Evolutionary conservation across 2,797 vertebrate genomes (phyloP), one percentile per base, ranked within the genome.

Genomic region (Melopsittacus undulatus): DNA sequence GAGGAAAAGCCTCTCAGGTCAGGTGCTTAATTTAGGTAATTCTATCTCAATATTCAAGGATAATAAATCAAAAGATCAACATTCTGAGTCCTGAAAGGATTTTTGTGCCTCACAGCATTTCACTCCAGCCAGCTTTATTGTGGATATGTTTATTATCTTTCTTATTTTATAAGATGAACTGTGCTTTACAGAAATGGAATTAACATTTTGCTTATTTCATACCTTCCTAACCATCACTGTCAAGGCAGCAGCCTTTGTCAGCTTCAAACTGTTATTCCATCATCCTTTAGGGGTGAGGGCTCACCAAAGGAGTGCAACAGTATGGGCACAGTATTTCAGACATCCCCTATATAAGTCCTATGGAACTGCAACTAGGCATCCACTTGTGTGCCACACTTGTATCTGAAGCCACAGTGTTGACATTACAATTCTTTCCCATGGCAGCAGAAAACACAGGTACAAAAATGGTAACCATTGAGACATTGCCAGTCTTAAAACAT

Each of bases 1-100:
- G 83, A 84, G 49, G 40, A 67, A 83, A 83, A 74, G 63, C 70
- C 88, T 95, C 94, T 67, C 77, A 82, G 77, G 70, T 90, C 77
- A 88, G 43, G 32, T 87, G 36, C 68, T 87, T 95, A 75, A 90
- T 85, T 89, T 92, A 93, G 82, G 36, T 88, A 64, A 88, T 88
- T 92, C 52, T 68, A 26, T 64, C 64, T 93, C 68, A 83, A 80
- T 92, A 80, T 83, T 92, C 77, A 70, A 73, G 29, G 46, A 26
- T 90, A 91, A 90, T 76, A 88, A 90, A 59, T 7, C 14, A 43
- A 48, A 75, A 67, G 7, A 87, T 84, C 70, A 93, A 42, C 29
- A 56, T 89, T 82, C 63, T 30, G 52, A 92, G 45, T 27, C 67
- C 77, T 82, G 70, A 70, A 84, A 42, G 56, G n/a, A 51, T 70